Evolutionary conservation across 1,140 invertebrate genomes (phyloP), one percentile per base, ranked within the genome.

Genomic region (Cheumatopsyche charites): DNA sequence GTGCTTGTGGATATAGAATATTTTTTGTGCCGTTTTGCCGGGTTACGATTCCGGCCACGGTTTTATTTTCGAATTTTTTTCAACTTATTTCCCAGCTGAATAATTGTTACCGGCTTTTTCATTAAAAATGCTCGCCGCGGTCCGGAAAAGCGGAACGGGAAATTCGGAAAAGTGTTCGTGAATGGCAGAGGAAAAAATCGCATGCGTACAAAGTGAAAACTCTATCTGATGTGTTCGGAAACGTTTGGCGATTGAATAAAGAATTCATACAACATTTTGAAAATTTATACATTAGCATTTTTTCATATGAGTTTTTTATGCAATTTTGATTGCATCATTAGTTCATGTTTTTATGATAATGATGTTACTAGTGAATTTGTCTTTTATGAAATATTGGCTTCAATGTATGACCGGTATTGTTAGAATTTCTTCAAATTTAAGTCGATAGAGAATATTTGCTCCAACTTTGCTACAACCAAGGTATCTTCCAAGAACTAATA

Each of bases 51-150:
- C 55, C 23, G 17, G 62, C 15, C 42, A n/a, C 23, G 42, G 21
- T 55, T 68, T 68, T 68, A 55, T 68, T 68, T 55, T 68, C 47
- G 23, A 45, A 47, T 45, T 68, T 68, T 68, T 36, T 68, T 55
- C 66, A 58, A 68, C 66, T 68, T 68, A 68, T 68, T 68, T 68
- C 66, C 66, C 66, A 68, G 43, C 66, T 68, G 66, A 68, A 68
- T 68, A 68, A 68, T 68, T 68, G 66, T 68, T 68, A 68, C 66
- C 66, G 66, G 66, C 47, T 52, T 55, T 68, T 68, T 68, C 66
- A 68, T 68, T 68, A 68, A 68, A 66, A 68, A 68, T 68, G 66
- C 45, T 68, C 47, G 55, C 23, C 21, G 12, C 13, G 55, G 55
- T 9, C 55, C 55, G 55, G 17, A 15, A 52, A 13, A 58, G 21